These are phyloP conservation scores for Maniola jurtina DNA, from an alignment of 1,140 invertebrate genomes.

Conservation along the genomic window DNA sequence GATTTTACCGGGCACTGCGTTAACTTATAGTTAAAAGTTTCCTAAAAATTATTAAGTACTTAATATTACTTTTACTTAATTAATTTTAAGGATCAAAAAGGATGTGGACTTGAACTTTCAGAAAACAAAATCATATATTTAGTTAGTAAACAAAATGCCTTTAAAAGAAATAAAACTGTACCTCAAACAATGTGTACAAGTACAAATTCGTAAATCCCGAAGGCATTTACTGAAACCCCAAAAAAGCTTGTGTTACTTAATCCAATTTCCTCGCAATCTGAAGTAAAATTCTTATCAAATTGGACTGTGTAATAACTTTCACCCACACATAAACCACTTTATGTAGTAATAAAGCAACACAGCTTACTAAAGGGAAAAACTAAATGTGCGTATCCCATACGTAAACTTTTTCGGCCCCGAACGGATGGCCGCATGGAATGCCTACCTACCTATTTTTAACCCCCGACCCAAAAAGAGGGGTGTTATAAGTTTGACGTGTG, in stretches of 20 bases:
- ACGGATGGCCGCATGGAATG: neutral
- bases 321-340: conserved; percentile 16
- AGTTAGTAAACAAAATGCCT: neutral
- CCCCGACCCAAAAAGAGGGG: no score
- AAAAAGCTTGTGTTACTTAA: conserved; percentile 44
- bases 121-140: neutral
- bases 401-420: neutral
- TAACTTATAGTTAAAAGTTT: no score
- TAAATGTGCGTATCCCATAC: conserved; percentile 3
- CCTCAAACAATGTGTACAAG: conserved; percentile 11
- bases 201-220: conserved; percentile 23
- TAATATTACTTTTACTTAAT: no score
- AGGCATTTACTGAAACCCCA: conserved; percentile 46
- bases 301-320: conserved; percentile 16
- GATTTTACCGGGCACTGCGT: no score
- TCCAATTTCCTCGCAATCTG: conserved; percentile 49
- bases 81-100: no score
- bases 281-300: conserved; percentile 40
- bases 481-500: no score
- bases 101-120: neutral
- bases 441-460: neutral
- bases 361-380: conserved; percentile 5
- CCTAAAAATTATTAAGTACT: no score
- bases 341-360: conserved; percentile 13
- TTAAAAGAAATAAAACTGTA: conserved; percentile 15